These are phyloP conservation scores for Pelvicachromis taeniatus DNA, from an alignment of 2,113 vertebrate species.

Conservation along the genomic window DNA sequence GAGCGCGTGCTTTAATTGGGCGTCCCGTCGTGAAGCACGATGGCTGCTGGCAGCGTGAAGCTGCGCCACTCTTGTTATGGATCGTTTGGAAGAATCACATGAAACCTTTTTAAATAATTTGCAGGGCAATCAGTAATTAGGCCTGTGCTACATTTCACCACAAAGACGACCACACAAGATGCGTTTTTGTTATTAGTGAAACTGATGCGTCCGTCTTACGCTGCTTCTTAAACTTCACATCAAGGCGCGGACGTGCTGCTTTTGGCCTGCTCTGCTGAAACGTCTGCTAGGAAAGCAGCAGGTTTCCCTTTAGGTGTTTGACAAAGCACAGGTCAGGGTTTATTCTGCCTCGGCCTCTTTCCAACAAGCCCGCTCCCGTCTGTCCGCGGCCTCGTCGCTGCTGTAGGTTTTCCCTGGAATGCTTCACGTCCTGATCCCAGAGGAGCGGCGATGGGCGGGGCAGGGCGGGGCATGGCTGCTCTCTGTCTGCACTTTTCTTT, in stretches of 20 bases:
- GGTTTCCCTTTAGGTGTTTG: slow-evolving; percentile 23
- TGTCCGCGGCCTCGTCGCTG: not conserved
- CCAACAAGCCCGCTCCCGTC: slow-evolving; percentile 32
- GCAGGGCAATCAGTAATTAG: not conserved
- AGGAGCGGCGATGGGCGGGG: slow-evolving; percentile 31
- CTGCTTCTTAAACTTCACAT: not conserved
- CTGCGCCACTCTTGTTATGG: slow-evolving; percentile 13
- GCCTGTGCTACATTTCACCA: not conserved
- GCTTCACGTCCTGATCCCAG: slow-evolving; percentile 19
- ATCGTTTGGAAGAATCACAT: slow-evolving; percentile 13
- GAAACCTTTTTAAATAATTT: slow-evolving; percentile 5
- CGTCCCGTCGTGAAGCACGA: slow-evolving; percentile 17
- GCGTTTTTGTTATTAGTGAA: not conserved
- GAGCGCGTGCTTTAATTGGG: slow-evolving; percentile 24
- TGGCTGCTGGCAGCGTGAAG: not conserved
- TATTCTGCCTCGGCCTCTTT: not conserved
- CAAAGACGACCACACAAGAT: slow-evolving; percentile 23
- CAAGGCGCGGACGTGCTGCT: not conserved
- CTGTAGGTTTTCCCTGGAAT: slow-evolving; percentile 51
- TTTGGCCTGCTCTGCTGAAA: not conserved
- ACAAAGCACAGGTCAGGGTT: slow-evolving; percentile 8
- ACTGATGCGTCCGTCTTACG: not conserved
- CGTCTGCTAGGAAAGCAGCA: slow-evolving; percentile 9
- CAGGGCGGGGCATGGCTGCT: slow-evolving; percentile 9
- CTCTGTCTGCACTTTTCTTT: slow-evolving; percentile 8